Evolutionary conservation across 2,797 vertebrate genomes (phyloP).

Genomic region (Forpus xanthops): DNA sequence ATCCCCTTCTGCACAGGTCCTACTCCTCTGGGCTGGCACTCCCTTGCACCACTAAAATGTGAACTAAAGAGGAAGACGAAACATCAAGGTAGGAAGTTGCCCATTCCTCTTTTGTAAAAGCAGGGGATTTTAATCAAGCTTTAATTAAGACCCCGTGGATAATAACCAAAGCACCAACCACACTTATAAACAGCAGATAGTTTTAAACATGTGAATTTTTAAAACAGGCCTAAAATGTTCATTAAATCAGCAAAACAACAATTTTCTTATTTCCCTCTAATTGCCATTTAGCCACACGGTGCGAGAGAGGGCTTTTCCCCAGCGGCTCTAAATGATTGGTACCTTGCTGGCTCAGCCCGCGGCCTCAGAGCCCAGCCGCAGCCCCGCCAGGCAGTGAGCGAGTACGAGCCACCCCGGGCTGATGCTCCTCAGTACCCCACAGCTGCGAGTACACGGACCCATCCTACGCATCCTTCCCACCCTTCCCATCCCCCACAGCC

Average conservation of each 20-base stretch:
- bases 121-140: constrained; percentile 75
- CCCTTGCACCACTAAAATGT: not conserved
- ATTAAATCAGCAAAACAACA: constrained; percentile 80
- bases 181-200: constrained; percentile 69
- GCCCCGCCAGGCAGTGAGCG: constrained; percentile 30
- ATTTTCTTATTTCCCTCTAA: constrained; percentile 79
- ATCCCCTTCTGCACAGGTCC: not conserved
- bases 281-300: constrained; percentile 75
- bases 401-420: constrained; percentile 20
- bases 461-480: not conserved
- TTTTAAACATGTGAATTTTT: constrained; percentile 72
- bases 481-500: not conserved
- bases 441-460: not conserved
- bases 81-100: constrained; percentile 46
- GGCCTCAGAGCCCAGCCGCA: not conserved
- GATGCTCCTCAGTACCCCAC: not conserved
- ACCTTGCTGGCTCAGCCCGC: not conserved
- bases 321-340: not conserved
- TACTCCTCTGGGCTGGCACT: not conserved
- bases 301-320: constrained; percentile 53
- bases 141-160: constrained; percentile 76
- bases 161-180: constrained; percentile 73
- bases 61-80: constrained; percentile 56
- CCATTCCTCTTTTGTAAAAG: constrained; percentile 60
- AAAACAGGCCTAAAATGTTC: constrained; percentile 75